These are phyloP conservation scores for Xenus cinereus DNA, from an alignment of 2,113 vertebrate species.

Conservation along the genomic window DNA sequence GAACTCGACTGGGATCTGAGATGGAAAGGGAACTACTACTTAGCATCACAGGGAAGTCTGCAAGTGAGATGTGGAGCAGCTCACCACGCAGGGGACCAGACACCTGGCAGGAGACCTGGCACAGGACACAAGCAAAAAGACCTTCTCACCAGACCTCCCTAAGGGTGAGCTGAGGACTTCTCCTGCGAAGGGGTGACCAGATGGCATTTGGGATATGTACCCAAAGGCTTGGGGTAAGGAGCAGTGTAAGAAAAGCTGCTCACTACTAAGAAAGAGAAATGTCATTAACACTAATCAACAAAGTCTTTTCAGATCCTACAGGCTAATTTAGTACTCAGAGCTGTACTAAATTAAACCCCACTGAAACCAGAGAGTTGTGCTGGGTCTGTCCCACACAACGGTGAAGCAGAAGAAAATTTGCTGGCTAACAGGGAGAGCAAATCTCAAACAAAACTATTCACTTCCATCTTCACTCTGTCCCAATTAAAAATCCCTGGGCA, in stretches of 20 bases:
- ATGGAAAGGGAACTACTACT: not conserved
- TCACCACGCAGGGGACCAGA: not conserved
- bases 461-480: not conserved
- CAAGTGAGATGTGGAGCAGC: not conserved
- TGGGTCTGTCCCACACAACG: not conserved
- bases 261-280: not conserved
- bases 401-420: not conserved
- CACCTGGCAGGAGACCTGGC: not conserved
- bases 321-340: not conserved
- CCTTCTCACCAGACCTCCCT: not conserved
- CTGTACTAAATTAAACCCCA: not conserved
- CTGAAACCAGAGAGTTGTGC: not conserved
- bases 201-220: not conserved
- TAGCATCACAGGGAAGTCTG: not conserved
- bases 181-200: not conserved
- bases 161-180: not conserved
- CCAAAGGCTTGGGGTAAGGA: not conserved
- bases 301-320: not conserved
- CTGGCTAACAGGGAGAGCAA: not conserved
- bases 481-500: not conserved
- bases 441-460: not conserved
- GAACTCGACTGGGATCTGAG: not conserved
- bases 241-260: not conserved
- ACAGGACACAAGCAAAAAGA: not conserved
- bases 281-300: not conserved